phyloP scores from a whole-genome alignment of 2,888 invertebrate species.

The Spisula solida region DNA sequence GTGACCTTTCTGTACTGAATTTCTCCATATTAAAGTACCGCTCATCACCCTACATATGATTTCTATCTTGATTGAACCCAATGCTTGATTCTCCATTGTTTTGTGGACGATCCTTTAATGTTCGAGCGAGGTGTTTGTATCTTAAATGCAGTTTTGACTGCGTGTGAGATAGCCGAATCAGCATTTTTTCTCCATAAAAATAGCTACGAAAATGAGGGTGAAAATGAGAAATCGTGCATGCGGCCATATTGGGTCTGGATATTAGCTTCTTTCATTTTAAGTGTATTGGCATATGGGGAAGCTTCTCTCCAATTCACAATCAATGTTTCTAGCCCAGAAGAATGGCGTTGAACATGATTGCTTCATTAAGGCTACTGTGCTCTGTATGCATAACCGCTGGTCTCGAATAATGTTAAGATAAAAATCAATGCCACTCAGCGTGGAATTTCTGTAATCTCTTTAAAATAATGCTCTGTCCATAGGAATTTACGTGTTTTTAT shows the following conservation, averaged over 20 bases:
- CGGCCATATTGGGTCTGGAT: constrained; percentile 24
- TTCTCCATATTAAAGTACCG: too few species aligned
- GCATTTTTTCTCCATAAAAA: background rate
- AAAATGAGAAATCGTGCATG: constrained; percentile 20
- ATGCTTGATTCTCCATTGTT: background rate
- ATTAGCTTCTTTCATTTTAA: constrained; percentile 18
- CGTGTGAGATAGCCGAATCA: background rate
- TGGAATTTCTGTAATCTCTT: constrained; percentile 28
- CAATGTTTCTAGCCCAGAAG: constrained; percentile 38
- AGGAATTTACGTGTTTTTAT: constrained; percentile 17
- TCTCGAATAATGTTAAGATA: constrained; percentile 34
- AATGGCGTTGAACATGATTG: constrained; percentile 50
- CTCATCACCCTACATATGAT: too few species aligned
- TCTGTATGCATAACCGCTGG: constrained; percentile 48
- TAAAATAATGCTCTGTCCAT: constrained; percentile 30
- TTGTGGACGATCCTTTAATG: background rate
- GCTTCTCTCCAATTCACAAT: constrained; percentile 35
- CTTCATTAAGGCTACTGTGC: constrained; percentile 37
- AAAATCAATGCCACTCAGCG: constrained; percentile 42
- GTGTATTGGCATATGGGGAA: constrained; percentile 26
- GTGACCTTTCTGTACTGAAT: too few species aligned
- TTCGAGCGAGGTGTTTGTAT: background rate
- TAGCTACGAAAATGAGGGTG: background rate
- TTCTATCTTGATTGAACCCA: too few species aligned
- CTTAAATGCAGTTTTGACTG: background rate